Conservation (phyloP, 1,140 invertebrate species). For the Zaprionus camerounensis region DNA sequence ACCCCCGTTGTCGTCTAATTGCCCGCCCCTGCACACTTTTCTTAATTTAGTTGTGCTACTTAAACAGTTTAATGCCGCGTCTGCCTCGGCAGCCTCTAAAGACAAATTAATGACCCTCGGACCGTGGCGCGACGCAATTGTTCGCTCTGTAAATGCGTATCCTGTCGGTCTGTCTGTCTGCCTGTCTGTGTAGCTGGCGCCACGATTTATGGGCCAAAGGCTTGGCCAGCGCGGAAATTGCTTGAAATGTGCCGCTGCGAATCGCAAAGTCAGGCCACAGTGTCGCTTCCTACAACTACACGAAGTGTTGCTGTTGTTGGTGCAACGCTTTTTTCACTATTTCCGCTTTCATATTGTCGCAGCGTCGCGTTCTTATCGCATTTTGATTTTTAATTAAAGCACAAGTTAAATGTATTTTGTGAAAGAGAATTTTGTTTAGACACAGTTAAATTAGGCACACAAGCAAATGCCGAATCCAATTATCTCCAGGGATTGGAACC, state of each 20-base stretch:
- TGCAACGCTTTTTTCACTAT: slow-evolving; percentile 22
- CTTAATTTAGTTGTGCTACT: slow-evolving; percentile 81
- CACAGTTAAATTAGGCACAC: slow-evolving; percentile 68
- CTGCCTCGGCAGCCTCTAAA: slow-evolving; percentile 47
- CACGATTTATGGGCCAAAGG: slow-evolving; percentile 71
- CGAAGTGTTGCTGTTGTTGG: slow-evolving; percentile 27
- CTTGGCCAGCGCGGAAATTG: slow-evolving; percentile 69
- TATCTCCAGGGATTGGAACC: slow-evolving; percentile 48
- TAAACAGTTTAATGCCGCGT: slow-evolving; percentile 75
- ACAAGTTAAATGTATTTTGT: slow-evolving; percentile 62
- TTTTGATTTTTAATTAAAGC: slow-evolving; percentile 82
- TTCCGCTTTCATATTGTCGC: slow-evolving; percentile 50
- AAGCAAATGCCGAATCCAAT: slow-evolving; percentile 66
- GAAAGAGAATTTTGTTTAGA: slow-evolving; percentile 72
- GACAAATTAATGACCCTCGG: slow-evolving; percentile 77
- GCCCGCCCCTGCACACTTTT: slow-evolving; percentile 53
- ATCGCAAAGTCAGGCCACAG: slow-evolving; percentile 68
- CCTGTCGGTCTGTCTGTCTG: slow-evolving; percentile 44
- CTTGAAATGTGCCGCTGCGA: slow-evolving; percentile 39
- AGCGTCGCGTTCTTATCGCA: slow-evolving; percentile 60
- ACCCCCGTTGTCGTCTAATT: slow-evolving; percentile 53
- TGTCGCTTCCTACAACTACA: slow-evolving; percentile 34
- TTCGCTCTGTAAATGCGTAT: slow-evolving; percentile 39
- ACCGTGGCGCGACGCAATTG: slow-evolving; percentile 41
- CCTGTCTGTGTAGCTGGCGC: slow-evolving; percentile 38